phyloP scores from a whole-genome alignment of 2,113 vertebrate species.

The Nannobrachium achirus region DNA sequence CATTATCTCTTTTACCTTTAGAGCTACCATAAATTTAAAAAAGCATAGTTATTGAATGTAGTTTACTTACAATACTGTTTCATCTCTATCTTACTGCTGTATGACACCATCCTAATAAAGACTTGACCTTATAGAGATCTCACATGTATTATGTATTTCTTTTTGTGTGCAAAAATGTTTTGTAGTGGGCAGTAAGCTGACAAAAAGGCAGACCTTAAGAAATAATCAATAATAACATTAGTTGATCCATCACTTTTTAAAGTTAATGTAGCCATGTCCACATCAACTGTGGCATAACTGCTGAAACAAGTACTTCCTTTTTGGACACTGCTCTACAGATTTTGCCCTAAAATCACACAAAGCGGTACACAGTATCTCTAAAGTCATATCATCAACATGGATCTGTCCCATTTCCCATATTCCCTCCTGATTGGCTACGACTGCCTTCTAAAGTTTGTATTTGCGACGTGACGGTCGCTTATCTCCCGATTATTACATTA shows the following conservation, averaged over 20 bases:
- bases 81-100: conserved; percentile 69
- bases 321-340: too few species aligned
- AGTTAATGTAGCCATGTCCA: neutral
- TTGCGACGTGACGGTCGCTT: too few species aligned
- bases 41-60: conserved; percentile 77
- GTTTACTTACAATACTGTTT: conserved; percentile 70
- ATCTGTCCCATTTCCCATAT: too few species aligned
- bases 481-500: too few species aligned
- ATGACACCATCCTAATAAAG: conserved; percentile 81
- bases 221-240: neutral
- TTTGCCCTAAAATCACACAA: too few species aligned
- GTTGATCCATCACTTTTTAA: neutral
- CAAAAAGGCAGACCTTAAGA: too few species aligned
- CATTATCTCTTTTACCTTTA: conserved; percentile 59
- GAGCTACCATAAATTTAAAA: conserved; percentile 47
- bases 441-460: too few species aligned
- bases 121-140: conserved; percentile 66
- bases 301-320: too few species aligned
- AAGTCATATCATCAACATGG: too few species aligned
- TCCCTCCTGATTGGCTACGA: too few species aligned
- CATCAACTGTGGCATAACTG: neutral
- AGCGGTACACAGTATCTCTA: too few species aligned
- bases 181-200: neutral
- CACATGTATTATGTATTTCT: conserved; percentile 22
- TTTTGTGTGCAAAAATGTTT: conserved; percentile 1